Base-by-base conservation (phyloP, 2,888 invertebrate species). In the Phyllotreta cruciferae region DNA sequence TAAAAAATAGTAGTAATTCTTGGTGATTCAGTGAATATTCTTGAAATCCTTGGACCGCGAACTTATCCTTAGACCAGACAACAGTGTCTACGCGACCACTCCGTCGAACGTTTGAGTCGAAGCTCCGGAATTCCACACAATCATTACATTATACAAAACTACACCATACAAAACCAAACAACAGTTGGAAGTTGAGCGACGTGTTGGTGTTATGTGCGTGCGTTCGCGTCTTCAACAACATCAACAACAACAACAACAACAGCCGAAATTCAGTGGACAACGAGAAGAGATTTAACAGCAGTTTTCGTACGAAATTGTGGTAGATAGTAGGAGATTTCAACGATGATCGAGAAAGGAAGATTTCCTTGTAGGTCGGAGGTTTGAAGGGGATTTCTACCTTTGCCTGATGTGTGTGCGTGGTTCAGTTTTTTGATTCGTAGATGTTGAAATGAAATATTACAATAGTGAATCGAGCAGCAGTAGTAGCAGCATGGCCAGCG, bases 391-490 rank as follows among this genome's bases (percentile, higher is more conserved):
- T 47, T 56, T 53, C 38, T 14, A 38, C 44, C 44, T n/a, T n/a
- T n/a, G n/a, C n/a, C n/a, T n/a, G n/a, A n/a, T 44, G 47, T 42
- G 11, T 39, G 50, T 24, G 10, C 8, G 6, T 47, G 24, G 42
- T 35, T 36, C 14, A 42, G 24, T 56, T 49, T 54, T 65, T 55
- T 38, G 37, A 38, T 24, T 24, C 24, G 4, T 24, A 24, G 24
- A 24, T 24, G 37, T 60, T 50, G 55, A 41, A 49, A 81, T 87
- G 87, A 87, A 87, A 83, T 87, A 87, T 81, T 85, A 86, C 70
- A 86, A 86, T 71, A 85, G 88, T 34, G 85, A 88, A 74, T 86
- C 87, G 69, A 87, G 87, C 80, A 88, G 87, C 79, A 49, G 52
- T 52, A 13, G 7, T 80, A 88, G 87, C 79, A 49, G 52, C 38